These are phyloP conservation scores for Plagodis dolabraria DNA, from an alignment of 2,888 invertebrate genomes.

Conservation along the genomic window DNA sequence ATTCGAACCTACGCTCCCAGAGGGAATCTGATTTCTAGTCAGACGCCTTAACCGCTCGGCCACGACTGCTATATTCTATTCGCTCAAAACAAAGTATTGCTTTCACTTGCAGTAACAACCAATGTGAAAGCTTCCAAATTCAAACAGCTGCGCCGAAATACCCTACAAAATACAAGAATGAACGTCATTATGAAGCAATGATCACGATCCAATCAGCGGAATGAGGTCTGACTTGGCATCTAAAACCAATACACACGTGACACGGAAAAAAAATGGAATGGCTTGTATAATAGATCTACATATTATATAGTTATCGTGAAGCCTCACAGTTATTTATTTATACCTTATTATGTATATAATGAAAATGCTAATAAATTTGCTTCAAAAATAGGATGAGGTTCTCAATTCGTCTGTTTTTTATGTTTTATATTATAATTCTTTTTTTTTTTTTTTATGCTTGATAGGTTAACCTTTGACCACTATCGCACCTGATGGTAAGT, in stretches of 20 bases:
- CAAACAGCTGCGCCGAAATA: conserved; percentile 7
- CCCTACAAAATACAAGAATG: conserved; percentile 10
- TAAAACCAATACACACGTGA: conserved; percentile 19
- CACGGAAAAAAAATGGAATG: no score
- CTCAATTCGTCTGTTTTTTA: no score
- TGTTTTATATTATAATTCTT: no score
- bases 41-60: conserved; percentile 95
- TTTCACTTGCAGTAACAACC: conserved; percentile 1
- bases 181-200: conserved; percentile 14
- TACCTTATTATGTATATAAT: no score
- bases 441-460: no score
- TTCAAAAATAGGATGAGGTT: no score
- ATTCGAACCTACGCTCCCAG: conserved; percentile 95
- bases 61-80: conserved; percentile 85
- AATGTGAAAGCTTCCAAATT: conserved; percentile 7
- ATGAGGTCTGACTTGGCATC: conserved; percentile 27
- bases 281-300: no score
- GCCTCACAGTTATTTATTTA: no score
- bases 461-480: no score
- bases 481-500: no score
- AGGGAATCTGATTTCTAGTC: conserved; percentile 95
- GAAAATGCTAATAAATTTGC: no score
- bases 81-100: neutral
- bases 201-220: conserved; percentile 24
- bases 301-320: no score